Evolutionary conservation across 1,140 invertebrate species (phyloP).

Genomic region (Conopomorpha cramerella): DNA sequence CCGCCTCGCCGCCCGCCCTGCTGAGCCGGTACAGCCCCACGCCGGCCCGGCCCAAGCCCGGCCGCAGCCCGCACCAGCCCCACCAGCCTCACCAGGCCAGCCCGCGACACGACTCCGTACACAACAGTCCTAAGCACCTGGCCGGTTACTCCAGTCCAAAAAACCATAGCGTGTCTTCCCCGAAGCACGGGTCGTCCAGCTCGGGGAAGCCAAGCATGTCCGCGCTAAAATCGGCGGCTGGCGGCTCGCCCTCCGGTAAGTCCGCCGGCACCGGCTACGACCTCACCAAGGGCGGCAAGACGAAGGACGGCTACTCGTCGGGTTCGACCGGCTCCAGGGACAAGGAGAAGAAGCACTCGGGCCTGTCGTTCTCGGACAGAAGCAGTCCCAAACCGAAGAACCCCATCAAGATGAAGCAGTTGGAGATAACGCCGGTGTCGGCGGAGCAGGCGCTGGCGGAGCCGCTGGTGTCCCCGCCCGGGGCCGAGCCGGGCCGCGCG

Average conservation of each 20-base stretch:
- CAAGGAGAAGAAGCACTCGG: constrained; percentile 67
- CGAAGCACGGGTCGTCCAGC: constrained; percentile 74
- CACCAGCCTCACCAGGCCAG: constrained; percentile 67
- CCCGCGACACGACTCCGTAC: constrained; percentile 77
- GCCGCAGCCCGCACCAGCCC: constrained; percentile 60
- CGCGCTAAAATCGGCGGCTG: constrained; percentile 78
- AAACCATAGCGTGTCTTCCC: constrained; percentile 70
- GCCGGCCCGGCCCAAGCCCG: constrained; percentile 63
- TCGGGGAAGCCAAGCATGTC: constrained; percentile 89
- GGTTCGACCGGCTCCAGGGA: constrained; percentile 59
- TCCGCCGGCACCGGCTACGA: constrained; percentile 48
- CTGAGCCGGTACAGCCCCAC: constrained; percentile 71
- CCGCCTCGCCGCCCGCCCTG: constrained; percentile 67
- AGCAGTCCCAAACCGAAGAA: constrained; percentile 72
- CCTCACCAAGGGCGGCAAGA: constrained; percentile 56
- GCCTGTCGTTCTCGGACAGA: constrained; percentile 51
- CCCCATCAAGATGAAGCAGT: constrained; percentile 70
- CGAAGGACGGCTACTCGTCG: constrained; percentile 58
- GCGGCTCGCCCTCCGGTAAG: constrained; percentile 56
- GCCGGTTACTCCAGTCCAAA: constrained; percentile 70
- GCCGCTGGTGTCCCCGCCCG: constrained; percentile 62
- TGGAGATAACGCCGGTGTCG: constrained; percentile 62
- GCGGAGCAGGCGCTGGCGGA: constrained; percentile 45
- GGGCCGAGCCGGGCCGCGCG: constrained; percentile 60
- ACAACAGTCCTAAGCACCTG: constrained; percentile 75